These are phyloP conservation scores for Temnothorax curvispinosus DNA, from an alignment of 1,140 invertebrate species.

Conservation along the genomic window DNA sequence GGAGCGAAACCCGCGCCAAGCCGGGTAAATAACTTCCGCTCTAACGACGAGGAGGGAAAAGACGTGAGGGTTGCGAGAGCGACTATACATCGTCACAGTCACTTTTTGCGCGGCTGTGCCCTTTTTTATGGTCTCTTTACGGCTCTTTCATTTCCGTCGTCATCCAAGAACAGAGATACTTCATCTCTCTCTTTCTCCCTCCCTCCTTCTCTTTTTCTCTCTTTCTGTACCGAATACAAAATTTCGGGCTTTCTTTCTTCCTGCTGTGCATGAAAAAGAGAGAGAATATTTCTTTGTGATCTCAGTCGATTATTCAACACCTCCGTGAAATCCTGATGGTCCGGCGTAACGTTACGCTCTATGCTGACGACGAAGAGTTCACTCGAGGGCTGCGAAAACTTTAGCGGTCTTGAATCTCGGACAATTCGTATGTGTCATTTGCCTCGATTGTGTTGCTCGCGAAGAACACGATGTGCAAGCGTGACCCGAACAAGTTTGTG, in stretches of 20 bases:
- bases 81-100: constrained; percentile 20
- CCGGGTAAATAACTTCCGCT: constrained; percentile 9
- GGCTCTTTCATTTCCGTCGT: constrained; percentile 58
- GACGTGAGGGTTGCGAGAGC: neutral
- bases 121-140: constrained; percentile 7
- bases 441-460: constrained; percentile 6
- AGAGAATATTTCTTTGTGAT: constrained; percentile 49
- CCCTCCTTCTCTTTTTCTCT: neutral
- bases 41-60: constrained; percentile 3
- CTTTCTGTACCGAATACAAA: constrained; percentile 52
- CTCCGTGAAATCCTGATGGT: neutral
- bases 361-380: neutral
- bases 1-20: neutral
- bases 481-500: neutral
- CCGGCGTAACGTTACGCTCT: neutral
- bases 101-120: constrained; percentile 5
- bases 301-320: constrained; percentile 52
- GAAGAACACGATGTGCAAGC: neutral
- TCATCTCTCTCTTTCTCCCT: neutral
- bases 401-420: constrained; percentile 4
- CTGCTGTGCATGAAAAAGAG: neutral
- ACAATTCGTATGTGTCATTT: constrained; percentile 26
- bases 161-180: constrained; percentile 32
- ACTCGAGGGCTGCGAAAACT: neutral
- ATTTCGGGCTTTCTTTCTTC: constrained; percentile 34